phyloP scores from a whole-genome alignment of 2,888 invertebrate species.

The Luperina nickerlii region DNA sequence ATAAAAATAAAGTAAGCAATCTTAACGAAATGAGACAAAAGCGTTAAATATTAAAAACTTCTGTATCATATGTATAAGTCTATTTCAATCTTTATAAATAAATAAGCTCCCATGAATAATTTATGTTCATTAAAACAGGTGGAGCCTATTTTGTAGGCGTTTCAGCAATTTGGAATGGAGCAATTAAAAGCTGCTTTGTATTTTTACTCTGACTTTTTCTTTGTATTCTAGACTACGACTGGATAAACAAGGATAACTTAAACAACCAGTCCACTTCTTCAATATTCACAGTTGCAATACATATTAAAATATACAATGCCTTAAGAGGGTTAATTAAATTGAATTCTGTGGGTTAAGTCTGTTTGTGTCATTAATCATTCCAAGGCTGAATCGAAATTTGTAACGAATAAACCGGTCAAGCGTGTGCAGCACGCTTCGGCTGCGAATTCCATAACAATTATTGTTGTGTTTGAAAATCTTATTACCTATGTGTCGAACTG shows the following conservation, averaged over 20 bases:
- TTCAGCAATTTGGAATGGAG: slow-evolving; percentile 46
- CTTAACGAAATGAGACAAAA: slow-evolving; percentile 55
- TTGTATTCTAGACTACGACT: slow-evolving; percentile 1
- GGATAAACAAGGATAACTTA: neutral
- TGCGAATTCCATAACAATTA: slow-evolving; percentile 25
- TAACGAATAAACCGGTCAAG: slow-evolving; percentile 45
- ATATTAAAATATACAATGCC: slow-evolving; percentile 22
- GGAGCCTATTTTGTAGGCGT: slow-evolving; percentile 39
- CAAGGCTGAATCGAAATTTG: slow-evolving; percentile 45
- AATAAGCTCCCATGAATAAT: slow-evolving; percentile 61
- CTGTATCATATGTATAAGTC: slow-evolving; percentile 53
- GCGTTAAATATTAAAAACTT: slow-evolving; percentile 61
- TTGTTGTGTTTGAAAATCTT: slow-evolving; percentile 9
- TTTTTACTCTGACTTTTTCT: slow-evolving; percentile 14
- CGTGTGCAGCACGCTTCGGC: slow-evolving; percentile 27
- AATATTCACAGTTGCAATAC: slow-evolving; percentile 13
- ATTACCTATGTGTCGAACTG: neutral
- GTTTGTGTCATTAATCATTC: slow-evolving; percentile 34
- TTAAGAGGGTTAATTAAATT: slow-evolving; percentile 28
- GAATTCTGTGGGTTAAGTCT: slow-evolving; percentile 30
- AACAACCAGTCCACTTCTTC: slow-evolving; percentile 5
- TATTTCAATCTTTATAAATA: slow-evolving; percentile 63
- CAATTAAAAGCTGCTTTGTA: slow-evolving; percentile 50
- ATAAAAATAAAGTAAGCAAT: slow-evolving; percentile 51
- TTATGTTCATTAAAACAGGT: slow-evolving; percentile 55